Evolutionary conservation across 2,113 vertebrate genomes (phyloP).

Genomic region (Gymnarchus niloticus): DNA sequence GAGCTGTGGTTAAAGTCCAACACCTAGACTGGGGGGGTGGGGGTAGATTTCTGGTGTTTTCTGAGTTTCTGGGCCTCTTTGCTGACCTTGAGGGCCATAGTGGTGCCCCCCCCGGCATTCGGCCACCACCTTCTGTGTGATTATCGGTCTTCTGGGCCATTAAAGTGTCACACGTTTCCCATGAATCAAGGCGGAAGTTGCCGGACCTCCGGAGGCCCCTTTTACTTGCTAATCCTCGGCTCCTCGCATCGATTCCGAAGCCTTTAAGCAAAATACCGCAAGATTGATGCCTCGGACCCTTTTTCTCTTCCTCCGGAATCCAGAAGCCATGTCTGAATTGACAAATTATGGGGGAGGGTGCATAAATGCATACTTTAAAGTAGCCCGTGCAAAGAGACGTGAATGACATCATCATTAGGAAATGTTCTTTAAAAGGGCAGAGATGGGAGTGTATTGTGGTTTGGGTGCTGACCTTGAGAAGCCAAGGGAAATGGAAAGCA

Average conservation of each 20-base stretch:
- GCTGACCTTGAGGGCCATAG: constrained; percentile 44
- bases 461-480: constrained; percentile 40
- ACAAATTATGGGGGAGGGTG: constrained; percentile 33
- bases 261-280: constrained; percentile 26
- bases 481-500: constrained; percentile 35
- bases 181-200: constrained; percentile 37
- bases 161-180: constrained; percentile 41
- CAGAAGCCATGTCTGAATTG: constrained; percentile 31
- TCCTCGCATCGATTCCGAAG: constrained; percentile 22
- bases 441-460: constrained; percentile 39
- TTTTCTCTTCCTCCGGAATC: constrained; percentile 1
- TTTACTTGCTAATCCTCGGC: constrained; percentile 21
- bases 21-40: constrained; percentile 37
- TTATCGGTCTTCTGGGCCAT: constrained; percentile 44
- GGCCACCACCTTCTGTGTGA: constrained; percentile 34
- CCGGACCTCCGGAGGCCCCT: constrained; percentile 26
- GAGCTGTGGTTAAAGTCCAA: background rate
- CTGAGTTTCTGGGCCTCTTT: constrained; percentile 4
- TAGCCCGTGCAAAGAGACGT: constrained; percentile 23
- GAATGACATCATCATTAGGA: constrained; percentile 33
- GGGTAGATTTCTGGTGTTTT: background rate
- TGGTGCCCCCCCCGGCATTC: constrained; percentile 33
- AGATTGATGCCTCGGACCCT: constrained; percentile 35
- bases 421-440: constrained; percentile 25
- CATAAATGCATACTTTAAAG: constrained; percentile 30